phyloP scores from a whole-genome alignment of 2,113 vertebrate species.

The Petrocephalus zakoni region DNA sequence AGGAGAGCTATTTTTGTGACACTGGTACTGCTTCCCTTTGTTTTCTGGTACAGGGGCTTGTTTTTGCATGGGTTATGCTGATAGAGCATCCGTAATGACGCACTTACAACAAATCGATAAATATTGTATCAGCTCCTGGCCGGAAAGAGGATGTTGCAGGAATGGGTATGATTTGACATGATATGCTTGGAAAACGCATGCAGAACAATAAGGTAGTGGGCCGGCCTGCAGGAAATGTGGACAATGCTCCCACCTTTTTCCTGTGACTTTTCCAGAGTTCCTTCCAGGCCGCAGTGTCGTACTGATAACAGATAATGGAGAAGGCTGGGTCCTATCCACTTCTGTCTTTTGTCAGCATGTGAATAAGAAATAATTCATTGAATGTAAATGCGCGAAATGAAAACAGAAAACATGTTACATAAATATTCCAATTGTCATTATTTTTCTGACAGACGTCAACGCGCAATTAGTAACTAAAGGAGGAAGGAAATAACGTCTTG shows the following conservation, averaged over 20 bases:
- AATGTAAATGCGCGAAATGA: not conserved
- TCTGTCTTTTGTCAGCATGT: constrained; percentile 6
- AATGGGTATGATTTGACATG: constrained; percentile 52
- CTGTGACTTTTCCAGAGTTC: constrained; percentile 86
- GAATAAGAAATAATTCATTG: constrained; percentile 14
- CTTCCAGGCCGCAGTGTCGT: constrained; percentile 72
- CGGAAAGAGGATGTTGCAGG: constrained; percentile 67
- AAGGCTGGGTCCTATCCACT: constrained; percentile 32
- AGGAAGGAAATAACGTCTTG: not conserved
- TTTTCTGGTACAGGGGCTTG: not conserved
- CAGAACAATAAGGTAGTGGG: constrained; percentile 66
- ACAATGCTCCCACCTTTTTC: constrained; percentile 97
- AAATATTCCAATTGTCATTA: constrained; percentile 16
- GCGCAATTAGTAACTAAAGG: not conserved
- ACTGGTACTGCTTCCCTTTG: not conserved
- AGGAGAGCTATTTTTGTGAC: not conserved
- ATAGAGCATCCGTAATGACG: constrained; percentile 37
- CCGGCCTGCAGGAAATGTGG: constrained; percentile 78
- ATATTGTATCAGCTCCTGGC: constrained; percentile 51
- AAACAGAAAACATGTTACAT: not conserved
- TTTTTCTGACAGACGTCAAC: constrained; percentile 15
- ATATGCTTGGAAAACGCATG: constrained; percentile 21
- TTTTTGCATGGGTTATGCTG: constrained; percentile 8
- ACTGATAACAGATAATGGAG: constrained; percentile 71
- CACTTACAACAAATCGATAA: constrained; percentile 56